These are phyloP conservation scores for Danio aesculapii DNA, from an alignment of 2,797 vertebrate species.

Conservation along the genomic window DNA sequence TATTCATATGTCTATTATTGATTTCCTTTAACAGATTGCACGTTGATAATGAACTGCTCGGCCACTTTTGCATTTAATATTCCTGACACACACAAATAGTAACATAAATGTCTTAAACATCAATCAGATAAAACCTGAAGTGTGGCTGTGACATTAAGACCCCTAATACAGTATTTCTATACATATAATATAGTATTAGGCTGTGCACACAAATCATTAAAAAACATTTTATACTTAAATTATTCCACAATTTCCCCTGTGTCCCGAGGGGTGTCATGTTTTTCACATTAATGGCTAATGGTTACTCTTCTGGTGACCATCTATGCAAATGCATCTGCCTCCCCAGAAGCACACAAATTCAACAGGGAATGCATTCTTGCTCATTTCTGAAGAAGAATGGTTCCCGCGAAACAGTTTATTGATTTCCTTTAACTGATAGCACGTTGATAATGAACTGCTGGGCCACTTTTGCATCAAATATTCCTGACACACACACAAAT, in stretches of 20 bases:
- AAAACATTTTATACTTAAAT: too few species aligned
- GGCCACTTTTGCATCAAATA: constrained; percentile 69
- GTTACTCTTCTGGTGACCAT: constrained; percentile 25
- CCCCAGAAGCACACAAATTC: constrained; percentile 19
- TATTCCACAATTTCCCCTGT: background rate
- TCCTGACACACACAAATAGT: constrained; percentile 66
- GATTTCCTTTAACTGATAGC: constrained; percentile 68
- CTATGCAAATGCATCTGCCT: background rate
- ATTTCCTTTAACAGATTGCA: constrained; percentile 66
- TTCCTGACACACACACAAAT: constrained; percentile 67
- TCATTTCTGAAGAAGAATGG: constrained; percentile 63
- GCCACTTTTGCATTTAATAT: constrained; percentile 69
- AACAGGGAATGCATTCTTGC: constrained; percentile 33
- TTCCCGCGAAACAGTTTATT: constrained; percentile 61
- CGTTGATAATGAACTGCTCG: constrained; percentile 62
- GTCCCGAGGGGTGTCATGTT: background rate
- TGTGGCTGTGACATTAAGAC: constrained; percentile 71
- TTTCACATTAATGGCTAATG: constrained; percentile 19
- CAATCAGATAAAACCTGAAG: constrained; percentile 75
- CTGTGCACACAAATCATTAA: too few species aligned
- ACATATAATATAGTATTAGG: constrained; percentile 42
- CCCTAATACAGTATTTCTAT: constrained; percentile 73
- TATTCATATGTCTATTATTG: constrained; percentile 66
- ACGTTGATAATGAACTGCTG: constrained; percentile 62
- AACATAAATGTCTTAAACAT: constrained; percentile 67